phyloP scores from a whole-genome alignment of 2,113 vertebrate genomes.

The Sakesphorus luctuosus region DNA sequence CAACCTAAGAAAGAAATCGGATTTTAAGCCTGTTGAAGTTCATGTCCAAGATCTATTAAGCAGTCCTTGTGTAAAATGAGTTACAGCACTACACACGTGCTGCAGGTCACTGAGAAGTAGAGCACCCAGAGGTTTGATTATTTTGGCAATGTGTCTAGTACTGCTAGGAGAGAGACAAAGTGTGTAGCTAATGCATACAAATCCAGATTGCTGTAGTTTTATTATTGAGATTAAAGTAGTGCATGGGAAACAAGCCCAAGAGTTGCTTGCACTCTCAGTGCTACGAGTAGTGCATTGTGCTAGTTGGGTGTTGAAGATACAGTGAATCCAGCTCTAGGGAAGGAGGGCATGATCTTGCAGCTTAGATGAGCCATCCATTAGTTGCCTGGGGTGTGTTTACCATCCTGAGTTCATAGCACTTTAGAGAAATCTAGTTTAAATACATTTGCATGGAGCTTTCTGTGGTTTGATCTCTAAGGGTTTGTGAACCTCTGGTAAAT shows the following conservation, averaged over 20 bases:
- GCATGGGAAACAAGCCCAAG: neutral
- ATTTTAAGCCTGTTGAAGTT: neutral
- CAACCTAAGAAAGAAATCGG: neutral
- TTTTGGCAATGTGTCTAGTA: neutral
- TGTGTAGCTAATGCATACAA: neutral
- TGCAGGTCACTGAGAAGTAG: neutral
- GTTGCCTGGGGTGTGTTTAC: neutral
- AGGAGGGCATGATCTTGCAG: neutral
- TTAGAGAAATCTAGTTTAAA: neutral
- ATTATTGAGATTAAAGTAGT: neutral
- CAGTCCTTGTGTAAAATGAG: neutral
- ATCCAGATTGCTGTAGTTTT: neutral
- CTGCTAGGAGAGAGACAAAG: neutral
- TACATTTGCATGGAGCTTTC: neutral
- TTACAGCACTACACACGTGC: fast-evolving
- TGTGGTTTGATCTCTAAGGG: neutral
- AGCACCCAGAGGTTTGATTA: neutral
- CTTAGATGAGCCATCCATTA: neutral
- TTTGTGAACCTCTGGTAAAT: neutral
- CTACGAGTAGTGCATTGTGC: fast-evolving
- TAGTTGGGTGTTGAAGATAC: neutral
- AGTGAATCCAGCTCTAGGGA: neutral
- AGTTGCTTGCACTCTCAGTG: fast-evolving
- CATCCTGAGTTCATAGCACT: neutral
- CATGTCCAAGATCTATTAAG: neutral